phyloP scores from a whole-genome alignment of 2,888 invertebrate genomes.

The Agrochola lota region DNA sequence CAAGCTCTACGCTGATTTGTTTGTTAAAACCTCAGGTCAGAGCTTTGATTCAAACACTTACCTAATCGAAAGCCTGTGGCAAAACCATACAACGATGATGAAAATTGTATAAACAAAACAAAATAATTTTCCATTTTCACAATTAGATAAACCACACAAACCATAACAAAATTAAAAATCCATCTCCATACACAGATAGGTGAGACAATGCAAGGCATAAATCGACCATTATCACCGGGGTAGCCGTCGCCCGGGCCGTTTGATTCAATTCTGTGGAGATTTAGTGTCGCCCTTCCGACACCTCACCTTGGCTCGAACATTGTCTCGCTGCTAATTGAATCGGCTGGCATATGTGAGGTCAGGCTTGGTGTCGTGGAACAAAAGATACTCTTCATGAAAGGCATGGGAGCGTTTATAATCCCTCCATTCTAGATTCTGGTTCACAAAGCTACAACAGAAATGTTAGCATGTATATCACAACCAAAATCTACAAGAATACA shows the following conservation, averaged over 20 bases:
- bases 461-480: not conserved
- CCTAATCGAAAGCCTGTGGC: not conserved
- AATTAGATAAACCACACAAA: not conserved
- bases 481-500: not conserved
- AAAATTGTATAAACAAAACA: not conserved
- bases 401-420: slow-evolving; percentile 22
- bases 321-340: slow-evolving; percentile 58
- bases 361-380: slow-evolving; percentile 26
- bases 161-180: slow-evolving; percentile 55
- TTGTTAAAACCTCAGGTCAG: not conserved
- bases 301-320: slow-evolving; percentile 61
- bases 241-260: slow-evolving; percentile 81
- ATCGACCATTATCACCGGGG: slow-evolving; percentile 83
- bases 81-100: not conserved
- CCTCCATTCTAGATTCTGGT: not conserved
- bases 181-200: slow-evolving; percentile 65
- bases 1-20: not conserved
- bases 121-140: not conserved
- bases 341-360: slow-evolving; percentile 41
- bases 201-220: slow-evolving; percentile 80
- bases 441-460: not conserved
- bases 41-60: not conserved
- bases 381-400: slow-evolving; percentile 23
- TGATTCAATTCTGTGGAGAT: slow-evolving; percentile 84
- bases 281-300: slow-evolving; percentile 74